Evolutionary conservation across 2,888 invertebrate genomes (phyloP), one percentile per base, ranked within the genome.

Genomic region (Muschampia plurimacula): DNA sequence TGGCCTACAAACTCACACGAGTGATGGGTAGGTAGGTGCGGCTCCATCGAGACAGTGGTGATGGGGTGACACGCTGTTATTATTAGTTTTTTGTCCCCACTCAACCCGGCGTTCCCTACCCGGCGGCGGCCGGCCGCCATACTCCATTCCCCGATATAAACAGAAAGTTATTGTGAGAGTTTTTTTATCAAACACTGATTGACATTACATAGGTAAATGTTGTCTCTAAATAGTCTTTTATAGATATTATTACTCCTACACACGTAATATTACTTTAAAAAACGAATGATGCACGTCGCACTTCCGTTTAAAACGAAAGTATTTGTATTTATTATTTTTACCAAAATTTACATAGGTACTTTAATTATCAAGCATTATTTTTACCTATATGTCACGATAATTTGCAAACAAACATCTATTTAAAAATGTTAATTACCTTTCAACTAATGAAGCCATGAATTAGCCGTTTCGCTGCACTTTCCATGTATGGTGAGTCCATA

Each of bases 81-180:
- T 94, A 93, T 93, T 94, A 93, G 94, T 93, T 93, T 92, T 93
- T 93, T 92, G 89, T 89, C 88, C 90, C 91, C 89, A 86, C 91
- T 83, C 86, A 66, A 67, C 83, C 82, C 84, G 83, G 79, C 83
- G 82, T 83, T 79, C 85, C 88, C 87, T 86, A 78, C 84, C 82
- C 83, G 82, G 80, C 76, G 77, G 72, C 67, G 22, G 22, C 22
- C 22, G 22, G 22, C 22, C 22, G 0, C 22, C 83, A 82, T 88
- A 89, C 87, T 92, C 93, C 91, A 92, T 92, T 90, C 84, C 84
- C 84, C 85, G 87, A 87, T 84, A 67, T 22, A 22, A 75, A 86
- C 86, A 86, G 84, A 83, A 85, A 80, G 82, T 89, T 90, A 92
- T 93, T 93, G 88, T 90, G 74, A 77, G 75, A 82, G 49, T n/a